Percentiles rank a stretch among this genome's conserved stretches.
Conservation (phyloP, 2,888 invertebrate genomes). For the Celastrina argiolus region DNA sequence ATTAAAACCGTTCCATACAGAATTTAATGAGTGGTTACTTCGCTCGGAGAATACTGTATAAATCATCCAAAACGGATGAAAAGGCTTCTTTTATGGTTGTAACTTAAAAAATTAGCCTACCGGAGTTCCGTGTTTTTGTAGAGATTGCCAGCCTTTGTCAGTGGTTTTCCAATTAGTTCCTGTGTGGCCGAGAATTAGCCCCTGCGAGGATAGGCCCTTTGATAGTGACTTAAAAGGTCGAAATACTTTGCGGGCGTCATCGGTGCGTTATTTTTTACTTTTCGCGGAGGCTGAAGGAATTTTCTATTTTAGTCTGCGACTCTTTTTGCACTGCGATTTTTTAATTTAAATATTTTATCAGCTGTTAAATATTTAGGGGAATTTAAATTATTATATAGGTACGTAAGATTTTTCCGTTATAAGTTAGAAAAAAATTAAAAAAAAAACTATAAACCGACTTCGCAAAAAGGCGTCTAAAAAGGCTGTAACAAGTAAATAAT, state of each 20-base stretch:
- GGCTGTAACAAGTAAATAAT: too few relatives aligned
- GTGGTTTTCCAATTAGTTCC: slow-evolving; percentile 33
- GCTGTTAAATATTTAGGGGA: too few relatives aligned
- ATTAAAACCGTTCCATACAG: too few relatives aligned
- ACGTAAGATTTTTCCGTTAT: too few relatives aligned
- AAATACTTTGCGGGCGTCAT: slow-evolving; percentile 11
- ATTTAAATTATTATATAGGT: too few relatives aligned
- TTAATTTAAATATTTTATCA: too few relatives aligned
- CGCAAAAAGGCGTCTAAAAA: too few relatives aligned
- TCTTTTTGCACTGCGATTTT: not conserved
- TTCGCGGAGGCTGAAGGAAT: not conserved
- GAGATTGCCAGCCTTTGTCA: slow-evolving; percentile 25
- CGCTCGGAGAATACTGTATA: too few relatives aligned
- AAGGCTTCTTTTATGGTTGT: not conserved
- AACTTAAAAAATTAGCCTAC: slow-evolving; percentile 8
- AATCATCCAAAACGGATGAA: too few relatives aligned
- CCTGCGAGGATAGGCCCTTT: slow-evolving; percentile 28
- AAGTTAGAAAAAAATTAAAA: too few relatives aligned
- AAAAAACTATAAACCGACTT: too few relatives aligned
- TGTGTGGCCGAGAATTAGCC: slow-evolving; percentile 34
- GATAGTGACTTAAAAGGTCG: slow-evolving; percentile 25
- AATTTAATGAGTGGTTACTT: too few relatives aligned
- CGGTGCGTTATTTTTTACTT: not conserved
- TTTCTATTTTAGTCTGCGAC: not conserved
- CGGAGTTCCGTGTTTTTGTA: slow-evolving; percentile 5